Conservation (phyloP, 2,113 vertebrate genomes). For the Oreochromis aureus region DNA sequence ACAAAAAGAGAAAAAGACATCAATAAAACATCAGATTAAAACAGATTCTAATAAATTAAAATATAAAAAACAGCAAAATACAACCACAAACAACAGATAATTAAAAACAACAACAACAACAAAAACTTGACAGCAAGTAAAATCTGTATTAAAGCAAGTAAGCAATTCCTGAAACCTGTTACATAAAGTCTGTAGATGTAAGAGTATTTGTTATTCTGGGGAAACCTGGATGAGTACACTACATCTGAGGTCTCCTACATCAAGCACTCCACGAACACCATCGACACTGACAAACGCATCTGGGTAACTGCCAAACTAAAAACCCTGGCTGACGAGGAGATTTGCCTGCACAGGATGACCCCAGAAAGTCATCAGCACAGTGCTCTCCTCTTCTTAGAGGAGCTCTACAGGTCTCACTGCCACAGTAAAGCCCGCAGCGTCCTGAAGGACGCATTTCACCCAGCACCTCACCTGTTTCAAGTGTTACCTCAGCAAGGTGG, state of each 20-base stretch:
- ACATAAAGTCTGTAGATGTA: not conserved
- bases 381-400: not conserved
- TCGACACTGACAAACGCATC: not conserved
- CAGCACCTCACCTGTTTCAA: not conserved
- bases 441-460: rapidly evolving
- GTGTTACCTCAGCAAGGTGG: not conserved
- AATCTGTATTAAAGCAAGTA: not conserved
- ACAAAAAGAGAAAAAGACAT: rapidly evolving
- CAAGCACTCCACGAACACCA: rapidly evolving
- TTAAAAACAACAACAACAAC: rapidly evolving
- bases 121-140: not conserved
- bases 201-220: not conserved
- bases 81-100: not conserved
- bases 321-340: rapidly evolving
- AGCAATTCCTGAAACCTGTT: not conserved
- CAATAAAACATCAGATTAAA: not conserved
- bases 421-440: not conserved
- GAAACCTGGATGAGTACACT: rapidly evolving
- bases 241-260: not conserved
- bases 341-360: not conserved
- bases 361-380: not conserved
- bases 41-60: not conserved
- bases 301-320: not conserved
- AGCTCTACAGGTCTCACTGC: not conserved
- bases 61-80: not conserved